These are phyloP conservation scores for Lysiphlebus fabarum DNA, from an alignment of 1,140 invertebrate genomes.

Conservation along the genomic window DNA sequence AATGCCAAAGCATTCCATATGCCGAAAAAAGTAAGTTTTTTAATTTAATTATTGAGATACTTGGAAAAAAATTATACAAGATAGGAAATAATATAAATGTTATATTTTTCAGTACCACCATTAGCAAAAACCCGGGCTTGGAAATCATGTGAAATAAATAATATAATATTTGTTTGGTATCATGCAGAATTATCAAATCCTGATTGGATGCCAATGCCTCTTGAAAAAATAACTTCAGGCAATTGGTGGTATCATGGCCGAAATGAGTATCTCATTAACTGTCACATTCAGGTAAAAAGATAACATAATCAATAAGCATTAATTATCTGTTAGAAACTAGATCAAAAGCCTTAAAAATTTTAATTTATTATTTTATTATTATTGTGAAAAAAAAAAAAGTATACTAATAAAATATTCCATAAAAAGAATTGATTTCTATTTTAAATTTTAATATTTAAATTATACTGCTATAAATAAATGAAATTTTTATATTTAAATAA, in stretches of 20 bases:
- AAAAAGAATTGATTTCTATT: background rate
- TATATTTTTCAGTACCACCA: conserved; percentile 56
- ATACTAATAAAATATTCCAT: background rate
- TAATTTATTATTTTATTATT: background rate
- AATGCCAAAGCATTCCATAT: conserved; percentile 71
- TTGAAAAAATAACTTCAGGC: conserved; percentile 58
- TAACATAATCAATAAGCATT: background rate
- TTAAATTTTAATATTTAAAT: too few species aligned
- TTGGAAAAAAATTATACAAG: background rate
- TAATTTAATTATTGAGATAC: too few species aligned
- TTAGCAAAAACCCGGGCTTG: conserved; percentile 65
- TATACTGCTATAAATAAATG: too few species aligned
- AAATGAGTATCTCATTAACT: conserved; percentile 72
- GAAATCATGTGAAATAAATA: conserved; percentile 67
- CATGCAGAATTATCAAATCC: conserved; percentile 71
- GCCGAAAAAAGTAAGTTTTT: conserved; percentile 48
- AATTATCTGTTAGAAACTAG: background rate
- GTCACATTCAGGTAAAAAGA: conserved; percentile 65
- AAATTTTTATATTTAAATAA: too few species aligned
- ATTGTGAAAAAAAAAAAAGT: background rate
- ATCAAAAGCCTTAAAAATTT: background rate
- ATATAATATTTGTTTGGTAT: conserved; percentile 79
- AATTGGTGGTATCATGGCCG: conserved; percentile 69
- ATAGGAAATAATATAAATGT: background rate
- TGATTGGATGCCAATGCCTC: conserved; percentile 64